These are phyloP conservation scores for Philaethria dido DNA, from an alignment of 2,888 invertebrate genomes.

Conservation along the genomic window DNA sequence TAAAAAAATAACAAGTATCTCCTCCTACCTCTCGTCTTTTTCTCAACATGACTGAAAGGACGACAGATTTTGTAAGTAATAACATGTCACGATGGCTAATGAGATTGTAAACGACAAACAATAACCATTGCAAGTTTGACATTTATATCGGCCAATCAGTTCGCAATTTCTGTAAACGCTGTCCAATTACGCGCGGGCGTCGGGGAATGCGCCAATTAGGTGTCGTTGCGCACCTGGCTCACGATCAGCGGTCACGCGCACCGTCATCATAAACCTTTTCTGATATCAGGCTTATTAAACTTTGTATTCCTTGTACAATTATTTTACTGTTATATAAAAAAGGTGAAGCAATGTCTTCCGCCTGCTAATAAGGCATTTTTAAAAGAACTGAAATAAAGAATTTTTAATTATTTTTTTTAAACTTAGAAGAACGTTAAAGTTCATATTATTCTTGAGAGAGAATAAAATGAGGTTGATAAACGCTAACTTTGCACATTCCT, in stretches of 20 bases:
- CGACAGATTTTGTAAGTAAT: conserved; percentile 12
- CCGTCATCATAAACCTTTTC: conserved; percentile 65
- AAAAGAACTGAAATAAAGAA: too few relatives aligned
- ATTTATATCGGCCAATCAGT: conserved; percentile 69
- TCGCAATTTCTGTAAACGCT: conserved; percentile 72
- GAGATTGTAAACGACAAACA: conserved; percentile 27
- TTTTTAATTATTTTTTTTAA: too few relatives aligned
- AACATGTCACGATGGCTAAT: conserved; percentile 22
- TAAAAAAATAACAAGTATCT: background rate
- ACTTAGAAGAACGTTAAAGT: too few relatives aligned
- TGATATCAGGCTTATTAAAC: conserved; percentile 42
- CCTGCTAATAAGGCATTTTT: too few relatives aligned
- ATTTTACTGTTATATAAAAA: background rate
- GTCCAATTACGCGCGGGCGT: conserved; percentile 77
- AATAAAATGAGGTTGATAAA: too few relatives aligned
- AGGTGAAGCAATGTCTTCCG: background rate
- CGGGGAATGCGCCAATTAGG: conserved; percentile 77
- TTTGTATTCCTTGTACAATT: conserved; percentile 6
- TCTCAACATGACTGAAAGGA: conserved; percentile 3
- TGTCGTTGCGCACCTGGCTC: conserved; percentile 75
- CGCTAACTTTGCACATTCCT: too few relatives aligned
- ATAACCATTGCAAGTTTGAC: conserved; percentile 51
- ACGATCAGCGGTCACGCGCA: conserved; percentile 75
- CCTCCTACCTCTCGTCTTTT: conserved; percentile 5
- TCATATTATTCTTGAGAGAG: too few relatives aligned